Base-by-base conservation (phyloP, 1,140 invertebrate species). In the Vanessa tameamea region DNA sequence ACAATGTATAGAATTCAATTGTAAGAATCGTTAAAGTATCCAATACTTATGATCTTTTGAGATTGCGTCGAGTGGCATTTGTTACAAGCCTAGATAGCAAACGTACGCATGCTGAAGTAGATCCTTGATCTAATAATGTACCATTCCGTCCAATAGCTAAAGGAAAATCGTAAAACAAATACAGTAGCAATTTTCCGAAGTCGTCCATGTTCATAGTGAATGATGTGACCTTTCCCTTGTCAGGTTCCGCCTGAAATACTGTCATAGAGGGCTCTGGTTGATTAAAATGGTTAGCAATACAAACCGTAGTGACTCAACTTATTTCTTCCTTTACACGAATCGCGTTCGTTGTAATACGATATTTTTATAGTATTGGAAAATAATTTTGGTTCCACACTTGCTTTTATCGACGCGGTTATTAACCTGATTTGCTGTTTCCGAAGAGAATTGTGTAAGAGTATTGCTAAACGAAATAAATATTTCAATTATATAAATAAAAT, bases 141-240 rank as follows among this genome's bases (percentile, higher is more conserved):
- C 55, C 43, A 47, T 55, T n/a, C 20, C 48, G 9, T 50, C 16
- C 53, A 57, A 61, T 47, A 69, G 64, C 72, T 68, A 68, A 68
- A 53, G 57, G 71, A 64, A 73, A 73, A 63, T 73, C 47, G 47
- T 16, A 68, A 68, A 73, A 66, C 65, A 73, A 67, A 73, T 66
- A 64, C 57, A 31, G 64, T 63, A 16, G 72, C 57, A 63, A 73
- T 73, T 55, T 73, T 53, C 57, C 50, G 14, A 61, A 63, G 48
- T 73, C 47, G 26, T 68, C 48, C 6, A 53, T 64, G 47, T 68
- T 67, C 53, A 47, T 23, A 68, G 47, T 50, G 48, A 63, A 68
- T 73, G 59, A 73, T 55, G 65, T 37, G 47, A 68, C 66, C 57
- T 63, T 73, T 73, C 47, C 31, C 72, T 68, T 68, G 64, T 73